Evolutionary conservation across 2,113 vertebrate genomes (phyloP).

Genomic region (Vulpes lagopus): DNA sequence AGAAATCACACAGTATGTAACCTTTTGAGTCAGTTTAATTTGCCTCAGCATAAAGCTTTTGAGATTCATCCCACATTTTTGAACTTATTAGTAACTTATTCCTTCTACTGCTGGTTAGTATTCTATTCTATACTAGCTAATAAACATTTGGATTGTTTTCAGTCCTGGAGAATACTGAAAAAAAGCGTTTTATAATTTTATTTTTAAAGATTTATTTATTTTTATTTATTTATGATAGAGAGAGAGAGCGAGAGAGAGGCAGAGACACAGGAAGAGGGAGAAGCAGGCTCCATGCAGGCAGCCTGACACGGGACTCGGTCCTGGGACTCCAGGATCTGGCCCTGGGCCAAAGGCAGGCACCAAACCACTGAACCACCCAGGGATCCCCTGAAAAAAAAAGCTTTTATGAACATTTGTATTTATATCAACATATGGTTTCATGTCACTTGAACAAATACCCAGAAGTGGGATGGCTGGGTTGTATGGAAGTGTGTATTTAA

Average conservation of each 20-base stretch:
- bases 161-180: background rate
- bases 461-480: background rate
- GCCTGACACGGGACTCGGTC: fast-evolving
- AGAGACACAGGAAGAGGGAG: no score
- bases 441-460: conserved; percentile 3
- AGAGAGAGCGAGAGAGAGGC: no score
- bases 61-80: background rate
- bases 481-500: background rate
- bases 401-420: background rate
- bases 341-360: no score
- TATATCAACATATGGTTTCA: background rate
- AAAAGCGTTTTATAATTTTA: background rate
- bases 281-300: no score
- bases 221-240: no score
- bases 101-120: background rate
- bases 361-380: no score
- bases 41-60: background rate
- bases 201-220: no score
- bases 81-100: background rate
- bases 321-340: no score
- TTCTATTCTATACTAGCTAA: background rate
- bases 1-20: background rate
- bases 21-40: background rate
- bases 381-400: background rate
- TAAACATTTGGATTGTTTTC: conserved; percentile 2